Evolutionary conservation across 2,113 vertebrate species (phyloP).

Genomic region (Aramus guarauna): DNA sequence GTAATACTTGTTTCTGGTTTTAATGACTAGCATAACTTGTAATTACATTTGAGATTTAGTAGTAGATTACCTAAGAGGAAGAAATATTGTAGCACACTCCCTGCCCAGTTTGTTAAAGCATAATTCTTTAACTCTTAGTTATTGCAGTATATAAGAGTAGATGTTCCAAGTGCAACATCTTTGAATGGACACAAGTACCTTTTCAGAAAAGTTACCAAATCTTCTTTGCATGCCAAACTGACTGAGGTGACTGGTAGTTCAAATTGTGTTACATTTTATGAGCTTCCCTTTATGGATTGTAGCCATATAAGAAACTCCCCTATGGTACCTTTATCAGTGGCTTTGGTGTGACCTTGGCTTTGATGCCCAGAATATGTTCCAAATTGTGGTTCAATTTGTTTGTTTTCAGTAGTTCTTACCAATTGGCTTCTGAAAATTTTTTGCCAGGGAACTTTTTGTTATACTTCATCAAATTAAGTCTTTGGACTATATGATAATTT

Average conservation of each 20-base stretch:
- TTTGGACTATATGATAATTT: background rate
- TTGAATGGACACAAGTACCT: background rate
- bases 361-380: background rate
- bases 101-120: background rate
- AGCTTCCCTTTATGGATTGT: background rate
- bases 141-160: background rate
- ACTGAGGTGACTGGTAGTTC: background rate
- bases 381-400: background rate
- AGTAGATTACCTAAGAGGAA: background rate
- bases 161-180: background rate
- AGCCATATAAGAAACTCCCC: background rate
- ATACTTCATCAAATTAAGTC: background rate
- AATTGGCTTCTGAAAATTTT: background rate
- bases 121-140: background rate
- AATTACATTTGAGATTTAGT: background rate
- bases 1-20: background rate
- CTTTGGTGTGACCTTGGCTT: background rate
- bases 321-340: background rate
- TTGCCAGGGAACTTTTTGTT: background rate
- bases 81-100: background rate
- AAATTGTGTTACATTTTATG: background rate
- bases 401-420: background rate
- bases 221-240: background rate
- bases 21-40: background rate
- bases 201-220: background rate